Evolutionary conservation across 2,888 invertebrate species (phyloP).

Genomic region (Sarcophaga carnaria): DNA sequence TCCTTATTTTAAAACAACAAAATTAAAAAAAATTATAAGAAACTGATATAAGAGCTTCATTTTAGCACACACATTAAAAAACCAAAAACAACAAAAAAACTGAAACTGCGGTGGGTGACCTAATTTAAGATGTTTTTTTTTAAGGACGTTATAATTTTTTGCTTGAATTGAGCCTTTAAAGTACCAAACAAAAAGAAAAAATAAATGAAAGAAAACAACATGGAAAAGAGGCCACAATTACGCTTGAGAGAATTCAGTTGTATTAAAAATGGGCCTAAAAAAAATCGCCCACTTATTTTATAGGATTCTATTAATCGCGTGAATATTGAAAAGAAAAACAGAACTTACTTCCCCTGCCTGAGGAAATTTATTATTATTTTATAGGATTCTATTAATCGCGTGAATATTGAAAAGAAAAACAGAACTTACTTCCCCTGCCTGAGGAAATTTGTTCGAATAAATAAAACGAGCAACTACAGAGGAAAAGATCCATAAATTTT

Average conservation of each 20-base stretch:
- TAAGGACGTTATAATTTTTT: slow-evolving; percentile 25
- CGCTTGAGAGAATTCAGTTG: no score
- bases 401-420: no score
- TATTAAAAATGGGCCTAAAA: not conserved
- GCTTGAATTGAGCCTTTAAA: slow-evolving; percentile 36
- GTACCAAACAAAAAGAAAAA: not conserved
- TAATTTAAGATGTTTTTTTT: slow-evolving; percentile 41
- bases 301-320: no score
- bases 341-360: no score
- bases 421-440: no score
- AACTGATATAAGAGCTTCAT: slow-evolving; percentile 57
- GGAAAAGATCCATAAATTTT: no score
- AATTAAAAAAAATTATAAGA: not conserved
- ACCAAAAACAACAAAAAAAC: not conserved
- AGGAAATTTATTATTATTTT: no score
- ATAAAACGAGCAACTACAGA: no score
- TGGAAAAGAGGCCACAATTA: no score
- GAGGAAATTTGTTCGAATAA: no score
- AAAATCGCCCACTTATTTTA: not conserved
- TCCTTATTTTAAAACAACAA: not conserved
- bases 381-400: no score
- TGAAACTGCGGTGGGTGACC: slow-evolving; percentile 67
- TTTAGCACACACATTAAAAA: slow-evolving; percentile 52
- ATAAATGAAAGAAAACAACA: not conserved
- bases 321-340: no score